phyloP scores from a whole-genome alignment of 2,888 invertebrate species.

The Papilio elwesi region DNA sequence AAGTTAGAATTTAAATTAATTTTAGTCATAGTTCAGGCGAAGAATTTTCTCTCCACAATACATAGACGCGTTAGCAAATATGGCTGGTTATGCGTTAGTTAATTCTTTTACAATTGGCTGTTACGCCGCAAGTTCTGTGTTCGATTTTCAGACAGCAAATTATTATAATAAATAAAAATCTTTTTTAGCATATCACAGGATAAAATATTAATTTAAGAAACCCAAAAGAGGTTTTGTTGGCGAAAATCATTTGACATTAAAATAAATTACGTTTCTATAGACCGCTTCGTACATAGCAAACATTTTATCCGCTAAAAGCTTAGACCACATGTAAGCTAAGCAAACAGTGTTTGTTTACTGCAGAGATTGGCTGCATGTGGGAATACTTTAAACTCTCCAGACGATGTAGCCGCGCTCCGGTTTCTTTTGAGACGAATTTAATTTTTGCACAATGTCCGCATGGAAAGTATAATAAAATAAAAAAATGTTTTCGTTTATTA shows the following conservation, averaged over 20 bases:
- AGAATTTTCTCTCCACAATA: no score
- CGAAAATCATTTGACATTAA: slow-evolving; percentile 21
- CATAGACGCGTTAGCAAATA: no score
- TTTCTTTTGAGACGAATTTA: slow-evolving; percentile 30
- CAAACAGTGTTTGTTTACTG: slow-evolving; percentile 38
- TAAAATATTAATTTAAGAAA: not conserved
- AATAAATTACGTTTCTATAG: slow-evolving; percentile 31
- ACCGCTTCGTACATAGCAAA: slow-evolving; percentile 32
- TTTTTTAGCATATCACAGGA: no score
- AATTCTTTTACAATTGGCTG: no score
- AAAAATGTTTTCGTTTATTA: not conserved
- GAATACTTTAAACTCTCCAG: slow-evolving; percentile 34
- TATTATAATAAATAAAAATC: no score
- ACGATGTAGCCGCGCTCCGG: not conserved
- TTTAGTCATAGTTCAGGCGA: no score
- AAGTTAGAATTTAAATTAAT: no score
- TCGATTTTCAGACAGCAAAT: no score
- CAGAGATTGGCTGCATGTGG: slow-evolving; percentile 38
- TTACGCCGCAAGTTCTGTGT: no score
- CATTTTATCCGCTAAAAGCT: slow-evolving; percentile 46
- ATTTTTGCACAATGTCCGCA: slow-evolving; percentile 15
- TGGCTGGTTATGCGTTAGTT: no score
- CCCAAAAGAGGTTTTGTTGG: not conserved
- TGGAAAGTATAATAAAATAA: not conserved
- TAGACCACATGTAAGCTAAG: slow-evolving; percentile 39